Evolutionary conservation across 2,888 invertebrate species (phyloP).

Genomic region (Acanthosoma haemorrhoidale): DNA sequence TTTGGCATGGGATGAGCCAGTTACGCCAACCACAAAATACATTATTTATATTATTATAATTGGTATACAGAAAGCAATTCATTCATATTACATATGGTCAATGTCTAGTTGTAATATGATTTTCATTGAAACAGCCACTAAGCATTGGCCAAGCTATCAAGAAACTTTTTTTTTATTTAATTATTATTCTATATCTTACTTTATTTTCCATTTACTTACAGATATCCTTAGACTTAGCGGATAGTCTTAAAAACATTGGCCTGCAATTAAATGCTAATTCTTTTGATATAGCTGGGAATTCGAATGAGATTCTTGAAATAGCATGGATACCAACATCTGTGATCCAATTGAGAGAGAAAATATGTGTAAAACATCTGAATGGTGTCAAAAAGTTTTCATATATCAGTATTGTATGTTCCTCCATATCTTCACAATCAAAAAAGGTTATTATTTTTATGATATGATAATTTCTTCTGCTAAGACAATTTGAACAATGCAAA

Average conservation of each 20-base stretch:
- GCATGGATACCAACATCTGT: conserved; percentile 6
- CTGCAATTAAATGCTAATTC: conserved; percentile 8
- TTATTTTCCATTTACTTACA: no score
- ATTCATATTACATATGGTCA: no score
- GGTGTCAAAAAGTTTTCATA: conserved; percentile 19
- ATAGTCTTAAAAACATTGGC: not conserved
- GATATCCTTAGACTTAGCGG: not conserved
- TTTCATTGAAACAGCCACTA: no score
- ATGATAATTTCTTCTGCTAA: no score
- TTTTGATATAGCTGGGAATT: not conserved
- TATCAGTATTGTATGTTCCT: conserved; percentile 11
- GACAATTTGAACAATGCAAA: no score
- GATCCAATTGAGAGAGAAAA: conserved; percentile 17
- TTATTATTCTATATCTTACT: not conserved
- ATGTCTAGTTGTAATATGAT: no score
- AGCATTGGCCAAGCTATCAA: no score
- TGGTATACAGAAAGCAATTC: no score
- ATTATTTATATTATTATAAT: no score
- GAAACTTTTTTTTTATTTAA: not conserved
- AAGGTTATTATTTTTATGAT: conserved; percentile 19
- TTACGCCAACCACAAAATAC: no score
- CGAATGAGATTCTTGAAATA: not conserved
- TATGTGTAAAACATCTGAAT: conserved; percentile 22
- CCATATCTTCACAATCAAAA: not conserved
- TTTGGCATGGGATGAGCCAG: no score